Evolutionary conservation across 2,797 vertebrate genomes (phyloP).

Genomic region (Chelmon rostratus): DNA sequence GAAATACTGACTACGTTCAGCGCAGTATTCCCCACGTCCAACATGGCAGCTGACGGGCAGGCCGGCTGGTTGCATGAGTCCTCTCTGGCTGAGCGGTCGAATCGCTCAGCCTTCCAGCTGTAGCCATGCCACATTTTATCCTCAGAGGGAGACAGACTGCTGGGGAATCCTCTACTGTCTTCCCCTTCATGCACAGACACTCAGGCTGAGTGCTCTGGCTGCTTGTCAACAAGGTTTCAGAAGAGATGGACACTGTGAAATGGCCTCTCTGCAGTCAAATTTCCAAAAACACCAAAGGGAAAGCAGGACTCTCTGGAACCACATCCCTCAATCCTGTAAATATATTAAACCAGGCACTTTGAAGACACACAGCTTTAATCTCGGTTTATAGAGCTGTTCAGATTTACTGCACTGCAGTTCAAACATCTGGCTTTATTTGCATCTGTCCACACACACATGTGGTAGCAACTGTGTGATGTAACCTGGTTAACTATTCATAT

Average conservation of each 20-base stretch:
- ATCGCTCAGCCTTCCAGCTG: conserved; percentile 67
- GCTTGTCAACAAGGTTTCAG: conserved; percentile 62
- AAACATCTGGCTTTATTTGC: conserved; percentile 25
- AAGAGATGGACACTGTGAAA: conserved; percentile 41
- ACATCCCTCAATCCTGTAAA: conserved; percentile 12
- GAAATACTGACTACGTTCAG: neutral
- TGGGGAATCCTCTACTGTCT: conserved; percentile 71
- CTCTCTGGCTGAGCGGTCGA: conserved; percentile 66
- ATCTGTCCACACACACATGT: neutral
- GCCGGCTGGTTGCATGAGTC: conserved; percentile 39
- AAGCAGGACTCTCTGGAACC: conserved; percentile 7
- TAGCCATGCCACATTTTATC: conserved; percentile 64
- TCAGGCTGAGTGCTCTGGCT: conserved; percentile 49
- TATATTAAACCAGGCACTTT: conserved; percentile 8
- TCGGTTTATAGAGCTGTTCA: conserved; percentile 21
- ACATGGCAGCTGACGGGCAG: conserved; percentile 45
- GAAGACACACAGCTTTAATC: conserved; percentile 22
- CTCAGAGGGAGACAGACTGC: conserved; percentile 57
- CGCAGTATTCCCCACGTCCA: conserved; percentile 11
- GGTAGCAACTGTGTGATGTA: neutral
- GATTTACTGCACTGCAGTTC: neutral
- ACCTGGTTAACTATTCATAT: conserved; percentile 1
- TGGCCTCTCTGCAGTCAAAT: conserved; percentile 36
- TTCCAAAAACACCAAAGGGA: conserved; percentile 21
- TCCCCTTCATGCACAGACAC: conserved; percentile 51